Base-by-base conservation (phyloP, 2,113 vertebrate genomes). In the Chiloscyllium plagiosum region DNA sequence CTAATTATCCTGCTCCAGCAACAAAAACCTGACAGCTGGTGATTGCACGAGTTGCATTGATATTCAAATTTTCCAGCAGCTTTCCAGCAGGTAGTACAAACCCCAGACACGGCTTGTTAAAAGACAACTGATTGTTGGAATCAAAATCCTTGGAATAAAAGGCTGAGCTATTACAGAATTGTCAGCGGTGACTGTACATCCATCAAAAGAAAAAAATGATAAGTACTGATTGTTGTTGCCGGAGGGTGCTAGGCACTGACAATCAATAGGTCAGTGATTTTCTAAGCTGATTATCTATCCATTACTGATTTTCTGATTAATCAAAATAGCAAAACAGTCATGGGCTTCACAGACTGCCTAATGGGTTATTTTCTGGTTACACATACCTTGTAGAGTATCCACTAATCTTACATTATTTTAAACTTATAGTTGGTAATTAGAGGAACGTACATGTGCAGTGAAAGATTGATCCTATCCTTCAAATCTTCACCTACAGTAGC, bases 51-150 rank as follows among this genome's bases (percentile, higher is more conserved):
- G 22, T 12, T 47, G 37, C 24, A 72, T 72, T 72, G 24, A 76
- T 95, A 95, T 95, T 95, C 72, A 95, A 72, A 95, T 95, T 72
- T 95, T 29, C 68, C 68, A 47, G 47, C 94, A 95, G 42, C 94
- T 70, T 72, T 72, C 47, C 10, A 29, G 94, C 69, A 72, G 42
- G 94, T 33, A 95, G 68, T 26, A 29, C 37, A 69, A 69, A 68
- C 37, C 24, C 68, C 26, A 95, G 47, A 95, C 47, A 33, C 94
- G 50, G 94, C 42, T 95, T 95, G 69, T 95, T 95, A 72, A 72
- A 72, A 95, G 94, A 95, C 69, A 95, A 72, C 68, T 26, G 94
- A 50, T 70, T 76, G 69, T 50, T 69, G 0, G 37, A 42, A 47
- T 20, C 94, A 76, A 72, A 90, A 61, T 17, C 50, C 87, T 65